A percentile compares a stretch with the other conserved stretches of the same genome.
Conservation (phyloP, 2,888 invertebrate species). For the Lobophora halterata region DNA sequence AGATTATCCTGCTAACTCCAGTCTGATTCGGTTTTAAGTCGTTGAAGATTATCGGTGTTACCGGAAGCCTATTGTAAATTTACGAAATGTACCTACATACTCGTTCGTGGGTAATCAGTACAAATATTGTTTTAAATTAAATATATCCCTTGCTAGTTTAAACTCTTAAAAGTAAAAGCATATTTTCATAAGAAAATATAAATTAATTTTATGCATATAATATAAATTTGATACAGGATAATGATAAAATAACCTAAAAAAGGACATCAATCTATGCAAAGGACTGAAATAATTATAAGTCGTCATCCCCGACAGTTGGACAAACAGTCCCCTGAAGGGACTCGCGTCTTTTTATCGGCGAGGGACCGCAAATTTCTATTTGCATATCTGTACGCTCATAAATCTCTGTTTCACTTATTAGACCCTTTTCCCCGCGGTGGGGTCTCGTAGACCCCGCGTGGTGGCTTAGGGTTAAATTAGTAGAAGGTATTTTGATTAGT, state of each 20-base stretch:
- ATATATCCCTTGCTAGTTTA: no score
- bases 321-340: constrained; percentile 65
- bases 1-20: constrained; percentile 26
- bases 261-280: constrained; percentile 16
- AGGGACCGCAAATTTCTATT: constrained; percentile 79
- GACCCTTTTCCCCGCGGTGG: constrained; percentile 53
- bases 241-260: constrained; percentile 4
- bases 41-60: constrained; percentile 16
- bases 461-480: constrained; percentile 43
- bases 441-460: constrained; percentile 47
- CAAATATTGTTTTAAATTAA: no score
- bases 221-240: no score
- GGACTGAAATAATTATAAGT: constrained; percentile 67
- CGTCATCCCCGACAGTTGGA: constrained; percentile 69
- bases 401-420: constrained; percentile 81
- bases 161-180: no score
- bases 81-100: no score
- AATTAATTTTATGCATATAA: no score
- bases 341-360: constrained; percentile 75
- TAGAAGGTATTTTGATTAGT: constrained; percentile 21
- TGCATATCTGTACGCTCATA: constrained; percentile 79
- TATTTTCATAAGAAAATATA: no score
- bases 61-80: no score
- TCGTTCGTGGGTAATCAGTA: no score
- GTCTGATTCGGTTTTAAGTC: constrained; percentile 21